Evolutionary conservation across 2,113 vertebrate species (phyloP), one percentile per base, ranked within the genome.

Genomic region (Ellobius talpinus): DNA sequence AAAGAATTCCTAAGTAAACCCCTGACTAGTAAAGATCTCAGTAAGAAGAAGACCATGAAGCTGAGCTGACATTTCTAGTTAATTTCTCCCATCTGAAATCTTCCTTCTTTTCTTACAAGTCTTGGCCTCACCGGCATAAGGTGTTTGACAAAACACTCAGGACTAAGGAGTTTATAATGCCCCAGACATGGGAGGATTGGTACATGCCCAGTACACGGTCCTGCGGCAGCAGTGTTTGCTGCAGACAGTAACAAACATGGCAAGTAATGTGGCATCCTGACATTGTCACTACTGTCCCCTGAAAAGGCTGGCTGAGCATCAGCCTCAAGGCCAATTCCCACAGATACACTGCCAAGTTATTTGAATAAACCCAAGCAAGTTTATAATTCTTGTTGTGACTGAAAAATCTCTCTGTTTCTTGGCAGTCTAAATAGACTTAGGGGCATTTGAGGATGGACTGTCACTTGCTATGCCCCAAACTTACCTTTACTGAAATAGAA

Each of bases 181-280:
- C 93, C 96, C 86, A 97, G 77, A 85, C 92, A 97, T 95, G 95
- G 55, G 94, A 95, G 76, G 94, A 97, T 89, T 87, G 86, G 86
- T 89, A 58, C 77, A 29, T 96, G 36, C 72, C 94, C 95, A 93
- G 42, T 93, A 85, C 96, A 1, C 79, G 82, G 50, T 74, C 90
- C 89, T 84, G 92, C 89, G 93, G 76, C 94, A 96, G 61, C 79
- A 87, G n/a, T 98, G 96, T 98, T 98, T 98, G 97, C 97, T 97
- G 89, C 86, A 97, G n/a, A 23, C 24, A 70, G 96, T 95, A 97
- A 98, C 97, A 98, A 98, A 98, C 96, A 97, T 4, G 87, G 91
- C 36, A 94, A 93, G 97, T 94, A 97, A 96, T 76, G 93, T 96
- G 97, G 97, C 94, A 84, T 11, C 90, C 87, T 98, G 97, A 97